Conservation (phyloP, 1,140 invertebrate genomes). For the Mycetomoellerius zeteki region DNA sequence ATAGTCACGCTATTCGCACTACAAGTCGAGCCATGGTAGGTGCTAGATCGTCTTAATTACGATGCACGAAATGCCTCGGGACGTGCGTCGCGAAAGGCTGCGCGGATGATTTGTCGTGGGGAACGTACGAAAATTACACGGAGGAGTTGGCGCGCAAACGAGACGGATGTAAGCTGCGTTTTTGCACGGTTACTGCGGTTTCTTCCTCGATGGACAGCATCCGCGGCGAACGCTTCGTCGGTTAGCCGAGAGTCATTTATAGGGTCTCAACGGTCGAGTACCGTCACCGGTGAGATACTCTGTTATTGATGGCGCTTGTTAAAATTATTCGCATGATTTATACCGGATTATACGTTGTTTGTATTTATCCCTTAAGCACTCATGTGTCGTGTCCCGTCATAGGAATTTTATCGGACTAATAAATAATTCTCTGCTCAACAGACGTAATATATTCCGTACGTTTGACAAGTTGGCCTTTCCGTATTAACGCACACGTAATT, state of each 20-base stretch:
- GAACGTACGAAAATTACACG: conserved; percentile 43
- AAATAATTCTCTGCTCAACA: conserved; percentile 40
- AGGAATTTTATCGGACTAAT: conserved; percentile 42
- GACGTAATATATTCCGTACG: conserved; percentile 6
- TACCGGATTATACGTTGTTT: conserved; percentile 12
- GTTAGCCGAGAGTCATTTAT: conserved; percentile 37
- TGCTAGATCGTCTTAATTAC: conserved; percentile 29
- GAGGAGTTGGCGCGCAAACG: conserved; percentile 20
- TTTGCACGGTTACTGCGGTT: conserved; percentile 50
- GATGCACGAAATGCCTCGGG: conserved; percentile 47
- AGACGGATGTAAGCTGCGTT: conserved; percentile 43
- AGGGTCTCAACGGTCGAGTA: conserved; percentile 5
- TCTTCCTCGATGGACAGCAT: conserved; percentile 11
- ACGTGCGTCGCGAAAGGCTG: conserved; percentile 37
- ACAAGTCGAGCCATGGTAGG: neutral
- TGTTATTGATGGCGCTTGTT: conserved; percentile 56
- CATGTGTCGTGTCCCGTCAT: neutral
- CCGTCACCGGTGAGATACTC: conserved; percentile 3
- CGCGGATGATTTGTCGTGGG: conserved; percentile 42
- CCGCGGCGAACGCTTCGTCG: conserved; percentile 4
- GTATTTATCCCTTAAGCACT: conserved; percentile 12
- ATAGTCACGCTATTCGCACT: conserved; percentile 65
- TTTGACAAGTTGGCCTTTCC: conserved; percentile 43
- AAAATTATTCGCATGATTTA: conserved; percentile 60
- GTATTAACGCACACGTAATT: conserved; percentile 34